Percentiles rank a stretch among this genome's conserved stretches.
Conservation (phyloP, 1,140 invertebrate genomes). For the Pseudomyrmex pallidus region DNA sequence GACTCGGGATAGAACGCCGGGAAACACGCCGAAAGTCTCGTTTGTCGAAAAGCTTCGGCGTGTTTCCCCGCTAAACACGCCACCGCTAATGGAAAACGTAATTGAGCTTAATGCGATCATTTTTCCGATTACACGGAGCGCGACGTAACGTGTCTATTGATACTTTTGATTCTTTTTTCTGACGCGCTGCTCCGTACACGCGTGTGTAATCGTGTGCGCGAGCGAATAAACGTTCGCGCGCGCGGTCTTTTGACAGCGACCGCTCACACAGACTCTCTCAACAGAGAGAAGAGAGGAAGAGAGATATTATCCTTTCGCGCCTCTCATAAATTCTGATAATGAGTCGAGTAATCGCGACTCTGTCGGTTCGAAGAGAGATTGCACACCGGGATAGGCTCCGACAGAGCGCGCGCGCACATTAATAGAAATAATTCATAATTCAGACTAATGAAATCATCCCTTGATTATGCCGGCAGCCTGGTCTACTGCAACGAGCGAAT, state of each 20-base stretch:
- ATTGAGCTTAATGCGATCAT: slow-evolving; percentile 60
- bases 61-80: slow-evolving; percentile 13
- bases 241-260: neutral
- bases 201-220: neutral
- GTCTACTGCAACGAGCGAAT: slow-evolving; percentile 19
- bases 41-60: slow-evolving; percentile 48
- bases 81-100: slow-evolving; percentile 53
- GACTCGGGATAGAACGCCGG: slow-evolving; percentile 62
- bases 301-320: neutral
- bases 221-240: slow-evolving; percentile 15
- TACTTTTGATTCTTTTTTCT: slow-evolving; percentile 24
- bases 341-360: slow-evolving; percentile 14
- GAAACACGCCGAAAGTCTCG: slow-evolving; percentile 3
- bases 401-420: slow-evolving; percentile 22
- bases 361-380: slow-evolving; percentile 17
- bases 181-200: neutral
- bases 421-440: slow-evolving; percentile 58
- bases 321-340: slow-evolving; percentile 44
- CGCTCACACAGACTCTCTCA: neutral
- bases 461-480: slow-evolving; percentile 31
- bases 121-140: slow-evolving; percentile 33
- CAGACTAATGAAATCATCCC: slow-evolving; percentile 57
- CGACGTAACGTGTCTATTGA: slow-evolving; percentile 23
- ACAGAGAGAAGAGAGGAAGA: neutral
- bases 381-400: slow-evolving; percentile 36